Evolutionary conservation across 2,113 vertebrate genomes (phyloP).

Genomic region (Spheniscus mendiculus): DNA sequence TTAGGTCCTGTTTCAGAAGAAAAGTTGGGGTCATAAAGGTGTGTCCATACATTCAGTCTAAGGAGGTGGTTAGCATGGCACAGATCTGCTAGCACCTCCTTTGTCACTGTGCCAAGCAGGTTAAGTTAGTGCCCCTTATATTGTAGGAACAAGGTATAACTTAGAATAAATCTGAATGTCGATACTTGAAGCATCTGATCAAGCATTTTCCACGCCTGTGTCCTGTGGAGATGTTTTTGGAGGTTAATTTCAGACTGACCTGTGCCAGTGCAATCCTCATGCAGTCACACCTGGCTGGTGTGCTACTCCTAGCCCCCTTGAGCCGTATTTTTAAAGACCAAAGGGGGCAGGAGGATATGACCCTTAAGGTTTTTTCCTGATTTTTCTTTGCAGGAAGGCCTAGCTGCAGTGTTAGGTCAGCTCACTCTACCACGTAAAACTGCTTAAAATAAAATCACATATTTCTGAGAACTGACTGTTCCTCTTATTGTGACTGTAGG

Average conservation of each 20-base stretch:
- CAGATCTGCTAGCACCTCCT: not conserved
- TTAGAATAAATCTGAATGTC: not conserved
- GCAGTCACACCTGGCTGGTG: not conserved
- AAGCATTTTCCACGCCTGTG: not conserved
- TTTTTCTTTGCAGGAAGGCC: not conserved
- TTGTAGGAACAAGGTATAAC: not conserved
- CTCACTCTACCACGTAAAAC: not conserved
- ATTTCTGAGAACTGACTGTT: constrained; percentile 52
- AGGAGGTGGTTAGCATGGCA: not conserved
- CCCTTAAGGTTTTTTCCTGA: not conserved
- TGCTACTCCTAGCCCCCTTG: not conserved
- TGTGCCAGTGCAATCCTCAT: not conserved
- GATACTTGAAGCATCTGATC: not conserved
- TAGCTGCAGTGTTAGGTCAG: not conserved
- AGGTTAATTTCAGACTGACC: not conserved
- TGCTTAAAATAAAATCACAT: constrained; percentile 25
- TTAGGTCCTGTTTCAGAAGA: not conserved
- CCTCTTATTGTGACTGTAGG: constrained; percentile 15
- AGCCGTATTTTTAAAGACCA: not conserved
- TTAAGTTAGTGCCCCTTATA: not conserved
- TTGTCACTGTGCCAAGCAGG: not conserved
- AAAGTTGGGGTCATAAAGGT: not conserved
- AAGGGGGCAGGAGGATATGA: not conserved
- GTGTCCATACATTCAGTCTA: not conserved
- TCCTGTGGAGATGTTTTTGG: not conserved